Conservation (phyloP, 2,888 invertebrate species). For the Sipha maydis region DNA sequence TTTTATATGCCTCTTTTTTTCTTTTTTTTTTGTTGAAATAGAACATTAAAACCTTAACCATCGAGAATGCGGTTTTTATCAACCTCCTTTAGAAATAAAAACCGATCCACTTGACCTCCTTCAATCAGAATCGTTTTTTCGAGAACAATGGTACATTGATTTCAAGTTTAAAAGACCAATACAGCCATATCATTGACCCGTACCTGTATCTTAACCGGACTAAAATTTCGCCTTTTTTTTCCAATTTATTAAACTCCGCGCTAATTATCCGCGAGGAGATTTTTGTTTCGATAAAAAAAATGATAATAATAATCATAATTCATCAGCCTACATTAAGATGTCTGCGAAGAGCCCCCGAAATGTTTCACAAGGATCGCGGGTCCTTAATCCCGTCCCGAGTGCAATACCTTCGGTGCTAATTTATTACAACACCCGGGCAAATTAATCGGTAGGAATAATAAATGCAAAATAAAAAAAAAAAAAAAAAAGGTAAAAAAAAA, state of each 20-base stretch:
- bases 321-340: slow-evolving; percentile 31
- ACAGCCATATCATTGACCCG: too few relatives aligned
- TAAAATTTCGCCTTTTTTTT: not conserved
- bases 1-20: too few relatives aligned
- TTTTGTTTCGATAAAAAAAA: slow-evolving; percentile 18
- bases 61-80: too few relatives aligned
- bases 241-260: slow-evolving; percentile 8
- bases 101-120: too few relatives aligned
- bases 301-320: slow-evolving; percentile 32
- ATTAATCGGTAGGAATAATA: not conserved
- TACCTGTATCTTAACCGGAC: too few relatives aligned
- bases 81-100: too few relatives aligned
- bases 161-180: too few relatives aligned
- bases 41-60: too few relatives aligned
- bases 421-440: not conserved
- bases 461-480: not conserved
- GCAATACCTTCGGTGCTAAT: slow-evolving; percentile 20
- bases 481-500: not conserved
- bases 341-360: slow-evolving; percentile 25
- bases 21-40: too few relatives aligned
- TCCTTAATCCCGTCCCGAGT: slow-evolving; percentile 13
- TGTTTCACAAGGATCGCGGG: not conserved
- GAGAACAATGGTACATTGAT: too few relatives aligned
- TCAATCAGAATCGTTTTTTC: too few relatives aligned
- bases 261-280: not conserved